These are phyloP conservation scores for Hirudinaria manillensis DNA, from an alignment of 2,888 invertebrate species.

Conservation along the genomic window DNA sequence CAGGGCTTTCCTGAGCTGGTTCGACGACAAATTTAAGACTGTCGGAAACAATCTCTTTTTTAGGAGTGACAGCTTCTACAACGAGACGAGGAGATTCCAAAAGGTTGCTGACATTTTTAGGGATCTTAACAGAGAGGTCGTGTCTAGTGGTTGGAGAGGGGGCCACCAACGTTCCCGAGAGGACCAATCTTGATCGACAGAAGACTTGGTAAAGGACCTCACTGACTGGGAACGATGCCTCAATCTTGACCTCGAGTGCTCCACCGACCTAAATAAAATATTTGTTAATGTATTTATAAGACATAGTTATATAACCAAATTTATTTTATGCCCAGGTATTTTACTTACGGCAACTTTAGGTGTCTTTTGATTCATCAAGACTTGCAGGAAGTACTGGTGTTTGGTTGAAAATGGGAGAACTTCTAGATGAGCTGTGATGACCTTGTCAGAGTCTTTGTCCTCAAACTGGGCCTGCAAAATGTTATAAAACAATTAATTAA, in stretches of 20 bases:
- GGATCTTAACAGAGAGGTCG: neutral
- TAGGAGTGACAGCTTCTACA: neutral
- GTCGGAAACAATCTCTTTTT: neutral
- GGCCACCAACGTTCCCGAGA: neutral
- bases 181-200: neutral
- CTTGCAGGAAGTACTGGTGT: neutral
- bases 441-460: neutral
- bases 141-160: neutral
- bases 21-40: neutral
- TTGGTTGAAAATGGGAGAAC: neutral
- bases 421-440: neutral
- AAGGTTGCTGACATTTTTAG: neutral
- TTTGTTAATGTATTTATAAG: neutral
- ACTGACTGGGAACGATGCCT: neutral
- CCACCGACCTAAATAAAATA: neutral
- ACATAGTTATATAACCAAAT: too few relatives aligned
- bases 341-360: neutral
- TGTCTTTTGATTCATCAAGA: neutral
- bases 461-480: neutral
- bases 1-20: neutral
- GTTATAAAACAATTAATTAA: neutral
- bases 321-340: neutral
- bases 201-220: neutral
- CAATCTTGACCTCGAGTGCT: neutral
- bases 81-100: neutral